Evolutionary conservation across 2,113 vertebrate species (phyloP), one percentile per base, ranked within the genome.

Genomic region (Catharus minimus): DNA sequence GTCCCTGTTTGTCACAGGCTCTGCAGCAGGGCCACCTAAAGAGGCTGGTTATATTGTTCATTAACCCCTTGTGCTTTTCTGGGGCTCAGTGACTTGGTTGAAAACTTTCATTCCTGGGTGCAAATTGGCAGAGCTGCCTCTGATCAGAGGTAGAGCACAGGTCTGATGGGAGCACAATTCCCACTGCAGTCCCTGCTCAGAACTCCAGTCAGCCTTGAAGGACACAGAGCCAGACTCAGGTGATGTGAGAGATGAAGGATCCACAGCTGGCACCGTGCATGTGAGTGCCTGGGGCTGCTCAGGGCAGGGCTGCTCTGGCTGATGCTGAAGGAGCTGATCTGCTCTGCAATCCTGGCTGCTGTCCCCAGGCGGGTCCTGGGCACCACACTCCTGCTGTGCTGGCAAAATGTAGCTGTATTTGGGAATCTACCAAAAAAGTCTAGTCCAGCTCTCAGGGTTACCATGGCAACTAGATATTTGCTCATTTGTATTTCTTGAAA

Each of bases 401-500:
- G 53, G 74, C 55, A 75, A 55, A 93, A 69, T 6, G 30, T 2
- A 9, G 78, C 71, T 46, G 26, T 11, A 7, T 46, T 75, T 32
- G 87, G 75, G 57, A 44, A 76, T 26, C 52, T 33, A 76, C 52
- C 44, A 75, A 85, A 85, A 84, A 55, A 41, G 76, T 73, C 58
- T 28, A 3, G 73, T 72, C 80, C 12, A 2, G 50, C 36, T 89
- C 69, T 47, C 47, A 17, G 30, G 53, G 95, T 94, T 95, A 18
- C 93, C 84, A 89, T 58, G 64, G 55, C 91, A 92, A 96, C 86
- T 16, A 30, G 62, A 21, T 85, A 90, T 92, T 87, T 79, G 67
- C 74, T 93, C 83, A 80, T 92, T 94, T 94, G 83, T 95, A 75
- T 90, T 93, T 94, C 84, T 73, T 93, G 62, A 92, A 87, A 95